These are phyloP conservation scores for Myotis vivesi DNA, from an alignment of 2,797 vertebrate species.

Conservation along the genomic window DNA sequence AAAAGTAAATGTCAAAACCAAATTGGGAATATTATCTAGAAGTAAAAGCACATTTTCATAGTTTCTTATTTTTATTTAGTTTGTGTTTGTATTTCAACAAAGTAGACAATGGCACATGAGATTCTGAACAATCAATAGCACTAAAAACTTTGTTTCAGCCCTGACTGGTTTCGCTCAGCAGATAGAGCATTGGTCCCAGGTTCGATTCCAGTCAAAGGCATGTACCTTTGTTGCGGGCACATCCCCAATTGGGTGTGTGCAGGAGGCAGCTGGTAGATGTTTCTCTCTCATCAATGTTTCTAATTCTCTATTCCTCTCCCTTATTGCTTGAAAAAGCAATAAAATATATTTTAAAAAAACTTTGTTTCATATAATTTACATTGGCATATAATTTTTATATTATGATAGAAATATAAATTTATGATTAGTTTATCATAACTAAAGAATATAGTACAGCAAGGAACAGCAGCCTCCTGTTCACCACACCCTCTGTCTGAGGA, in stretches of 20 bases:
- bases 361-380: neutral
- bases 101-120: neutral
- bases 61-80: neutral
- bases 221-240: too few species aligned
- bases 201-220: too few species aligned
- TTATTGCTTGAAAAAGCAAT: too few species aligned
- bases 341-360: neutral
- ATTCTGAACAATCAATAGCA: neutral
- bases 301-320: too few species aligned
- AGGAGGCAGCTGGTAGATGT: too few species aligned
- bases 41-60: neutral
- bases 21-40: neutral
- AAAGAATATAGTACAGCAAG: neutral
- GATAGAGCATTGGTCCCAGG: too few species aligned
- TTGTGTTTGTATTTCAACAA: neutral
- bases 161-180: too few species aligned
- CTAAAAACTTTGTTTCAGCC: neutral
- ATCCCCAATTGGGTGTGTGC: too few species aligned
- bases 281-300: too few species aligned
- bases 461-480: too few species aligned
- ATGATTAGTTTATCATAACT: neutral
- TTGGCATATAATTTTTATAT: neutral
- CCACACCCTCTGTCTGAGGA: too few species aligned
- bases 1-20: conserved; percentile 7
- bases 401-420: neutral